Conservation (phyloP, 2,888 invertebrate species). For the Ichneumoninae sp. region DNA sequence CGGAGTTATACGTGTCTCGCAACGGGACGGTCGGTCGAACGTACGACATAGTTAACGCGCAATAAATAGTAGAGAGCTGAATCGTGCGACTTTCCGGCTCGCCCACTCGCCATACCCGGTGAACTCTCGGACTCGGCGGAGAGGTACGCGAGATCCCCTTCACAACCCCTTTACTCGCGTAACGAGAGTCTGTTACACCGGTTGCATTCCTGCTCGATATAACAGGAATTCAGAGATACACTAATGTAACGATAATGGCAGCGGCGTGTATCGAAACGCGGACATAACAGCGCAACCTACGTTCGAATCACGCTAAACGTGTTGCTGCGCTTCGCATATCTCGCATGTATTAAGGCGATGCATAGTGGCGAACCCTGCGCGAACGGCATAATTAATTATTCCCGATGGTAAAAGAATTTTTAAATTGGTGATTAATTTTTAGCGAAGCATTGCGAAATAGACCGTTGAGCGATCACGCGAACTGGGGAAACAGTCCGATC, state of each 20-base stretch:
- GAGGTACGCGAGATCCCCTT: neutral
- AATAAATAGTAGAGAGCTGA: slow-evolving; percentile 26
- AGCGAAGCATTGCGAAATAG: neutral
- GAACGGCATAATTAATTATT: neutral
- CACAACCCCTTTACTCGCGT: neutral
- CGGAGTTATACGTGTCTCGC: neutral
- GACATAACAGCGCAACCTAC: slow-evolving; percentile 3
- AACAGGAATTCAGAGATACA: slow-evolving; percentile 40
- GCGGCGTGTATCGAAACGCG: slow-evolving; percentile 11
- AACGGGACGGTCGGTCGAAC: neutral
- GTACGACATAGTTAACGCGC: neutral
- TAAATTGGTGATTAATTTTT: neutral
- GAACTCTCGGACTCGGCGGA: slow-evolving; percentile 45
- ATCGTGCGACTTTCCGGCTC: slow-evolving; percentile 48
- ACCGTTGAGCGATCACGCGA: neutral
- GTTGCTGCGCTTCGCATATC: neutral
- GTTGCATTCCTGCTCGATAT: slow-evolving; percentile 46
- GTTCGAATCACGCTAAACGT: neutral
- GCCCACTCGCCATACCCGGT: slow-evolving; percentile 47
- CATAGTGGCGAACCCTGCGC: slow-evolving; percentile 1
- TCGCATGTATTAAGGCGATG: neutral
- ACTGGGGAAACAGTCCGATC: neutral
- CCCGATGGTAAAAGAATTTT: neutral
- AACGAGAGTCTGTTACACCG: slow-evolving; percentile 26
- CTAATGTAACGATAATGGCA: slow-evolving; percentile 13